A percentile compares a stretch with the other conserved stretches of the same genome.
phyloP scores from a whole-genome alignment of 2,888 invertebrate genomes.

The Dynastes grantii region DNA sequence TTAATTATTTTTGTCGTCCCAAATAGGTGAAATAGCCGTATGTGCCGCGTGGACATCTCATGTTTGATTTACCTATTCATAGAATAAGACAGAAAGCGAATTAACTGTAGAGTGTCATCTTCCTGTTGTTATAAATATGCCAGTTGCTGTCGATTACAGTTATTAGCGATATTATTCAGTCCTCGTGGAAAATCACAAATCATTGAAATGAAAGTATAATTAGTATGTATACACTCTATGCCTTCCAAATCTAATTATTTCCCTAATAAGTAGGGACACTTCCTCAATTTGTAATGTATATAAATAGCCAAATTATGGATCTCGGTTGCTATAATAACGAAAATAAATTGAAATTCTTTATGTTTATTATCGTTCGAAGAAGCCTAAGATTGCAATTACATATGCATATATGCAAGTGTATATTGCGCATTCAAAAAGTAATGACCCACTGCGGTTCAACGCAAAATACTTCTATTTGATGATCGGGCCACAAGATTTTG shows the following conservation, averaged over 20 bases:
- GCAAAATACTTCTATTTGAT: too few relatives aligned
- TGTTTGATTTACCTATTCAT: neutral
- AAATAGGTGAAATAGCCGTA: too few relatives aligned
- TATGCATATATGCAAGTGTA: neutral
- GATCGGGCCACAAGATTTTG: too few relatives aligned
- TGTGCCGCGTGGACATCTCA: neutral
- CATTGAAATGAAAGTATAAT: constrained; percentile 29
- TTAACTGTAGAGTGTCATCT: constrained; percentile 5
- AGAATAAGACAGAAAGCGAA: neutral
- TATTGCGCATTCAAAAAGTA: too few relatives aligned
- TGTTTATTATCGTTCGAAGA: neutral
- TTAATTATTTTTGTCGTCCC: too few relatives aligned
- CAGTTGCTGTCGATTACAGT: neutral
- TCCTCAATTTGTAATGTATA: constrained; percentile 37
- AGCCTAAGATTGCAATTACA: neutral
- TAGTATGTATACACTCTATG: neutral
- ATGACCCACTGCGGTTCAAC: too few relatives aligned
- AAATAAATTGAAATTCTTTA: constrained; percentile 19
- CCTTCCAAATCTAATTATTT: constrained; percentile 28
- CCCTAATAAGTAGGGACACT: constrained; percentile 36
- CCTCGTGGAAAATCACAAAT: constrained; percentile 23
- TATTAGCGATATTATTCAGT: constrained; percentile 20
- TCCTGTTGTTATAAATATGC: constrained; percentile 6
- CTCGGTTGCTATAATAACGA: neutral
- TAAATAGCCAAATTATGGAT: constrained; percentile 33